Percentiles rank a stretch among this genome's conserved stretches.
These are phyloP conservation scores for Cataglyphis hispanica DNA, from an alignment of 1,140 invertebrate genomes.

Conservation along the genomic window DNA sequence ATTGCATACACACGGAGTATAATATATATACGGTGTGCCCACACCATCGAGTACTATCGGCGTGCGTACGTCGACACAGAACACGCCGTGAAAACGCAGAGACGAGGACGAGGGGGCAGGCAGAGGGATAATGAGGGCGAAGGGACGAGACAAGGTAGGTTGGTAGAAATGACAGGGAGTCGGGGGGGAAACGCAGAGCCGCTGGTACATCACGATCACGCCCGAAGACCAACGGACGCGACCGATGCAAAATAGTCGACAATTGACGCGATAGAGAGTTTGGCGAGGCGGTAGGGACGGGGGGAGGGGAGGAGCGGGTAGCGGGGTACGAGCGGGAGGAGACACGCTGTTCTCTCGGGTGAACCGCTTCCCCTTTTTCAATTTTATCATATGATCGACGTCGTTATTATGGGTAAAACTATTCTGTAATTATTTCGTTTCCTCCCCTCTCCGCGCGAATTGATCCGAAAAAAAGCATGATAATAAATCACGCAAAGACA, in stretches of 20 bases:
- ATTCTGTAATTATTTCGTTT: not conserved
- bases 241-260: constrained; percentile 82
- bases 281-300: constrained; percentile 44
- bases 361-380: constrained; percentile 84
- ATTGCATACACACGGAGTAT: constrained; percentile 44
- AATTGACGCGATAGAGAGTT: constrained; percentile 78
- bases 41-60: constrained; percentile 56
- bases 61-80: constrained; percentile 51
- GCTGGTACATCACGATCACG: constrained; percentile 67
- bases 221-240: constrained; percentile 71
- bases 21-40: constrained; percentile 17
- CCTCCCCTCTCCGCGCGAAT: no score
- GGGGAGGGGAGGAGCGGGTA: constrained; percentile 42
- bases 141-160: no score
- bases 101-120: not conserved
- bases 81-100: not conserved
- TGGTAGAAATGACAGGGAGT: no score
- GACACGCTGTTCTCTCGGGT: constrained; percentile 79
- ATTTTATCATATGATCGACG: constrained; percentile 76
- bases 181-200: constrained; percentile 9
- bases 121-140: not conserved
- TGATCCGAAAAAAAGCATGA: not conserved
- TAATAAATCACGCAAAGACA: not conserved
- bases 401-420: constrained; percentile 26
- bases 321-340: constrained; percentile 64